Base-by-base conservation (phyloP, 2,797 vertebrate genomes). In the Parauchenoglanis punctatus region DNA sequence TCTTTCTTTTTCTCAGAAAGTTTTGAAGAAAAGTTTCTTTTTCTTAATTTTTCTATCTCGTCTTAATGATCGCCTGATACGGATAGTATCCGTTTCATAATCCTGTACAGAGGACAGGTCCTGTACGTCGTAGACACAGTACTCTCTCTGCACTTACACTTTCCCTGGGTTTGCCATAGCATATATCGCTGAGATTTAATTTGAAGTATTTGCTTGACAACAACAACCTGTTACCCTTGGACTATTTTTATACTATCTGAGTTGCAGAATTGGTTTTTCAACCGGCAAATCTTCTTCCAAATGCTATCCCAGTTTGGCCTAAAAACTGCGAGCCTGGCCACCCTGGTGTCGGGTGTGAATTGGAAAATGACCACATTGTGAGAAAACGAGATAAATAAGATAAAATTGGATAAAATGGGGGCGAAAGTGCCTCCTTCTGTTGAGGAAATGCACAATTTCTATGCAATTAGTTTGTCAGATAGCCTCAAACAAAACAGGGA, bases 401-500 rank as follows among this genome's bases (percentile, higher is more conserved):
- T 28, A 28, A 76, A 54, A 77, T 31, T 1, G 2, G 7, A 15
- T n/a, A 15, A 44, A 61, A 46, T 46, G 25, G 13, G 4, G 18
- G 49, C 4, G 25, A 46, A 81, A 23, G 17, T 20, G 17, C 8
- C 12, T 81, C 4, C 20, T 59, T 59, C 4, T 61, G 77, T 13
- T 40, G 56, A 40, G 77, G 52, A 54, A 61, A 25, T 13, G 20
- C 31, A 15, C 13, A 2, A 58, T 3, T 20, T 40, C 77, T 80
- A 35, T 35, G 54, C 54, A 59, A 15, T 81, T 81, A 10, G 46
- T 73, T 84, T 86, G 78, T 85, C 80, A 44, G 40, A 72, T 88
- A 89, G 85, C 87, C 86, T 56, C 82, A 25, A 65, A 78, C 88
- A 83, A 90, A 90, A 91, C 89, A 2, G 1, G 2, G 15, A 58